Percentiles rank a stretch among this genome's conserved stretches.
These are phyloP conservation scores for Trogon surrucura DNA, from an alignment of 2,113 vertebrate species.

Conservation along the genomic window DNA sequence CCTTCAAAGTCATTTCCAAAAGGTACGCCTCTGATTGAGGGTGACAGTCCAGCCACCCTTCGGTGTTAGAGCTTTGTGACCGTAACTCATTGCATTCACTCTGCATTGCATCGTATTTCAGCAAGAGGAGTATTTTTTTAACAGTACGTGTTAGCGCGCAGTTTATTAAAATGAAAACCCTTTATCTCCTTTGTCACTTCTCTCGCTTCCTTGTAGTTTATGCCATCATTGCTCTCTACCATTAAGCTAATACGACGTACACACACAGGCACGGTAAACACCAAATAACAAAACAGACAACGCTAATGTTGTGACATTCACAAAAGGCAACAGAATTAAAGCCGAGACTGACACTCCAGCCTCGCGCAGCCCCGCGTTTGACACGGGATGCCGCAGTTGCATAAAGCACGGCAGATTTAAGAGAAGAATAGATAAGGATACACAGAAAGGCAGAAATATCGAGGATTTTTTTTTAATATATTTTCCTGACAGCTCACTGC, in stretches of 20 bases:
- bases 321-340: background rate
- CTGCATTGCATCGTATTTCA: background rate
- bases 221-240: background rate
- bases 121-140: background rate
- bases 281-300: background rate
- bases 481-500: background rate
- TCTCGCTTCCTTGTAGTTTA: background rate
- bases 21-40: background rate
- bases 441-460: background rate
- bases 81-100: background rate
- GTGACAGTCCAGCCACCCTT: background rate
- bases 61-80: background rate
- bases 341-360: background rate
- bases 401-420: background rate
- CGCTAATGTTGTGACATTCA: background rate
- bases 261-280: background rate
- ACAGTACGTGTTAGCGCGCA: background rate
- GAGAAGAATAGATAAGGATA: background rate
- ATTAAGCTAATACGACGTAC: background rate
- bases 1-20: background rate
- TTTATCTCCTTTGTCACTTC: background rate
- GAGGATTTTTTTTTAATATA: background rate
- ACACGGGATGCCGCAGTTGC: fast-evolving
- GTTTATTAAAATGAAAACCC: background rate
- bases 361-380: fast-evolving